These are phyloP conservation scores for Amiota minor DNA, from an alignment of 2,888 invertebrate species.

Conservation along the genomic window DNA sequence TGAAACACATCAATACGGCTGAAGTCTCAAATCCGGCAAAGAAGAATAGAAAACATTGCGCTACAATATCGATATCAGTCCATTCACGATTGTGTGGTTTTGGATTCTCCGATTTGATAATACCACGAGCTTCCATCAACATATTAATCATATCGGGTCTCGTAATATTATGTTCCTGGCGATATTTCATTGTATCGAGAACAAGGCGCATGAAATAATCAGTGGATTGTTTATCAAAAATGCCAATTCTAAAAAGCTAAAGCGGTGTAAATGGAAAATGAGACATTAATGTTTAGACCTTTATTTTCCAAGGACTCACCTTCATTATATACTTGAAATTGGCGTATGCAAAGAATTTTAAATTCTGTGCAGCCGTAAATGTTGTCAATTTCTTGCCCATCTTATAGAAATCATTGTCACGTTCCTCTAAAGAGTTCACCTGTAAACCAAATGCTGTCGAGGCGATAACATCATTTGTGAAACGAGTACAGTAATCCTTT, in stretches of 20 bases:
- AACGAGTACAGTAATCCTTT: conserved; percentile 69
- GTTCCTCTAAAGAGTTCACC: conserved; percentile 75
- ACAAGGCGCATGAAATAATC: conserved; percentile 74
- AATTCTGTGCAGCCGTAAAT: conserved; percentile 61
- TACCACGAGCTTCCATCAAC: conserved; percentile 74
- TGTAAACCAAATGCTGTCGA: conserved; percentile 72
- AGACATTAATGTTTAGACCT: too few relatives aligned
- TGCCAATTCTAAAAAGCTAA: conserved; percentile 56
- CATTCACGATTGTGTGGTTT: conserved; percentile 58
- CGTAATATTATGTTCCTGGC: conserved; percentile 73
- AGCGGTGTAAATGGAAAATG: background rate
- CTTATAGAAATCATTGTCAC: conserved; percentile 75
- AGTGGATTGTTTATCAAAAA: conserved; percentile 67
- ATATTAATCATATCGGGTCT: conserved; percentile 77
- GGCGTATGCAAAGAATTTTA: conserved; percentile 56
- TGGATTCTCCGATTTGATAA: conserved; percentile 64
- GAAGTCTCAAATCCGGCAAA: conserved; percentile 77
- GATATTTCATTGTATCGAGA: conserved; percentile 72
- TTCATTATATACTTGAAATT: conserved; percentile 52
- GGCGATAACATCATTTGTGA: conserved; percentile 71
- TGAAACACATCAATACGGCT: conserved; percentile 74
- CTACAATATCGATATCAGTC: conserved; percentile 76
- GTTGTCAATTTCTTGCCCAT: conserved; percentile 75
- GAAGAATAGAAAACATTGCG: conserved; percentile 77
- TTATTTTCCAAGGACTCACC: conserved; percentile 47